Base-by-base conservation (phyloP, 1,140 invertebrate species). In the Piezodorus guildinii region DNA sequence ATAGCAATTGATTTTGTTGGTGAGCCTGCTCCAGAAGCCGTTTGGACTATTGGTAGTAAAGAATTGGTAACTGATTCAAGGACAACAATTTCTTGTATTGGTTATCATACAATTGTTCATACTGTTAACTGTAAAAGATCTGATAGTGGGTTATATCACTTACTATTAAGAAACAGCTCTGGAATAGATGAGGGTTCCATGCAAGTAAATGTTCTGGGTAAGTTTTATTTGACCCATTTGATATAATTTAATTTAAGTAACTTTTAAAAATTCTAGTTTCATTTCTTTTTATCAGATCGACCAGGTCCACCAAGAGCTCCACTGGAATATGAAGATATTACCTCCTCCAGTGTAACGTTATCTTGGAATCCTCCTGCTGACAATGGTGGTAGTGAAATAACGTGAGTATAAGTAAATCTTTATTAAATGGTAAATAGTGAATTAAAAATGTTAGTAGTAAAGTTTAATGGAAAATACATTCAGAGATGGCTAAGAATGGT, bases 331-430 rank as follows among this genome's bases (percentile, higher is more conserved):
- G 91, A 94, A 74, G 92, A 96, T 76, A 88, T 97, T 17, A 94
- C 91, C 19, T 85, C 88, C 45, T 91, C 94, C 74, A 91, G 89
- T 51, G 91, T 96, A n/a, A 94, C 91, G 0, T 76, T 97, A 25
- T 91, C 91, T 17, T 94, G 94, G 94, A 94, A 92, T 77, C 85
- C 90, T 72, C 91, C 95, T 1, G 91, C 88, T 71, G 91, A 94
- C 72, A 92, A 94, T 73, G 94, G 94, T 70, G 94, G 94, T 27
- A 94, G 91, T 74, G 91, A 94, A 77, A 84, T 96, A 44, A 92
- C 91, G 82, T 84, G 73, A 77, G 80, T 75, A 62, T n/a, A 39
- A 34, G 12, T 60, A 17, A 56, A 3, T n/a, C 23, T 63, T 34
- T 39, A 16, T 3, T 3, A 60, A 30, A 30, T 4, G 8, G 8